Conservation (phyloP, 2,113 vertebrate genomes). For the Galemys pyrenaicus region DNA sequence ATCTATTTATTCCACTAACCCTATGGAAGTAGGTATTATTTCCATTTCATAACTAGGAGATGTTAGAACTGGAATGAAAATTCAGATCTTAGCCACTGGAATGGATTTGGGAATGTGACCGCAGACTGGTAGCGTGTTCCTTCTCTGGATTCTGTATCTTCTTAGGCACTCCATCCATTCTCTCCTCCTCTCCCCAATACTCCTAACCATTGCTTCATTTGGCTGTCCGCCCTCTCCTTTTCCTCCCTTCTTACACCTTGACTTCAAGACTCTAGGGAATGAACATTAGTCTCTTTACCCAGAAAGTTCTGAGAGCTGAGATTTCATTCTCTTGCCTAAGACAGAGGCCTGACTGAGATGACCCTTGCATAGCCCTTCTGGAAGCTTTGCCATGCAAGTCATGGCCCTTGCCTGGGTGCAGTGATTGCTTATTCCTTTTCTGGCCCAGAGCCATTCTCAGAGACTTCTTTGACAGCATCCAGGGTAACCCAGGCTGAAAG, state of each 20-base stretch:
- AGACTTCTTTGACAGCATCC: conserved; percentile 32
- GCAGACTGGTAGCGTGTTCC: not conserved
- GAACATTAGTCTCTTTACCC: not conserved
- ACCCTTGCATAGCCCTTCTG: not conserved
- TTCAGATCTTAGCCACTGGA: not conserved
- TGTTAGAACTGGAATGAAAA: not conserved
- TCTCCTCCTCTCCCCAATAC: not conserved
- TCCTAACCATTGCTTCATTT: not conserved
- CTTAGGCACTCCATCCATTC: not conserved
- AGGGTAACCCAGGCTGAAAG: conserved; percentile 39
- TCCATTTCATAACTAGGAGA: not conserved
- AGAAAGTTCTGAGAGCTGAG: not conserved
- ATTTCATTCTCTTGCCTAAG: not conserved
- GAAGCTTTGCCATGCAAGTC: not conserved
- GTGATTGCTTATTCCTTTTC: conserved; percentile 31
- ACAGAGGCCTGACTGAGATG: not conserved
- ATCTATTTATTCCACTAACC: not conserved
- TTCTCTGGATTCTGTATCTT: not conserved
- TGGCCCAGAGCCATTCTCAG: conserved; percentile 6
- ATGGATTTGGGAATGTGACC: not conserved
- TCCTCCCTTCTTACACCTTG: not conserved
- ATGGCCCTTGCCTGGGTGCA: not conserved
- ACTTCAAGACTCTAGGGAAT: not conserved
- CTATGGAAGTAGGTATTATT: not conserved
- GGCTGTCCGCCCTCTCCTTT: not conserved